Base-by-base conservation (phyloP, 2,888 invertebrate genomes). In the Cordilura impudica region DNA sequence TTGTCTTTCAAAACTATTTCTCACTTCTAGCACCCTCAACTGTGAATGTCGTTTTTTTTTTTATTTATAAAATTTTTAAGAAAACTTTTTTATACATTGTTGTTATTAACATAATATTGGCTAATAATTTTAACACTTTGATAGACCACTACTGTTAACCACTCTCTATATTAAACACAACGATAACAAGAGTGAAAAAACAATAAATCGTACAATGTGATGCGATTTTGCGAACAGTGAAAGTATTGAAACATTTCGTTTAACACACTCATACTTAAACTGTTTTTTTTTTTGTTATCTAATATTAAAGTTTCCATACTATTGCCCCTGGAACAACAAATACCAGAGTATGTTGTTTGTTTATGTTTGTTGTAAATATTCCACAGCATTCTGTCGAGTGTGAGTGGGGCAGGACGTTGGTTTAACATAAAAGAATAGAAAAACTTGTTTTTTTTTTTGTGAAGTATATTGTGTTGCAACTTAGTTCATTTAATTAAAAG, bases 401-500 rank as follows among this genome's bases (percentile, higher is more conserved):
- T 14, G 12, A 56, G 31, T 35, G n/a, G 2, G n/a, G 45, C 6
- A 26, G 43, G 8, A n/a, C 19, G 5, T 45, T 6, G 51, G 26
- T 26, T 26, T 3, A 6, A 26, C 3, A 1, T n/a, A 21, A 49
- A 21, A 69, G 63, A 49, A 75, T 43, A 43, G 12, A 16, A 76
- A 76, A 56, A 18, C 10, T 54, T 51, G 10, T 35, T 14, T 26
- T n/a, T n/a, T n/a, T 18, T 49, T 61, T 58, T 10, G 3, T 18
- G 19, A 29, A 61, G 53, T 61, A 39, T 49, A 56, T 53, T 71
- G 23, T 71, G 63, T 56, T 79, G 71, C 75, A 79, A 79, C 74
- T 79, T 75, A 79, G 79, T 79, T 79, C 75, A 79, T 79, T 79
- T 79, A 79, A 79, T 79, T 79, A 79, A 79, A 79, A 79, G 75